Evolutionary conservation across 2,797 vertebrate species (phyloP), one percentile per base, ranked within the genome.

Genomic region (Poeciliopsis turneri): DNA sequence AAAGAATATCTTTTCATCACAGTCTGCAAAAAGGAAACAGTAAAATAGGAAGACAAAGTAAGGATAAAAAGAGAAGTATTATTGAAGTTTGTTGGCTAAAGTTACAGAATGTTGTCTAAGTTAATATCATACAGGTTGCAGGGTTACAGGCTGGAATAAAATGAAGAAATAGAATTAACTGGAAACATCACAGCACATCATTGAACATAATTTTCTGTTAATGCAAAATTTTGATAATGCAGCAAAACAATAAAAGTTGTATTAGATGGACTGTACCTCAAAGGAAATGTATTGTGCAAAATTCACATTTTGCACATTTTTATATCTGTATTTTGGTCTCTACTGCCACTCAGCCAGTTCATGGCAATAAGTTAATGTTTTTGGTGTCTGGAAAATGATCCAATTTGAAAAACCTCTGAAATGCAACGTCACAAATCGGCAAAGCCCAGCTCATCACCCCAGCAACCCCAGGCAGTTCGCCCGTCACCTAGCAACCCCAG

Each of bases 1-100:
- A 87, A 75, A 87, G 74, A 12, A 88, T 46, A 82, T 82, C 83
- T 61, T 92, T 92, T 86, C 76, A 84, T 88, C 83, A 90, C 86
- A 82, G 83, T 68, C 36, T 25, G 1, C 41, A 16, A 43, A 71
- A 6, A 41, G 18, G 66, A 74, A 51, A 64, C 39, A 47, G 30
- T n/a, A 39, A 89, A 78, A 80, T 72, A 77, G 10, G 80, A 71
- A 72, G 86, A 76, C 1, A 74, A 84, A 82, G 23, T 74, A 51
- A 66, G 55, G 30, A 12, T 5, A 45, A 74, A 72, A 74, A 36
- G 84, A 83, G 77, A 77, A 78, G 72, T 2, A 59, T 64, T 25
- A 74, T 28, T 28, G 59, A 71, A 75, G 82, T 74, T 39, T 49
- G 55, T 85, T 82, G 49, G 78, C 61, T 75, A 78, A 78, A 85